phyloP scores from a whole-genome alignment of 2,888 invertebrate genomes.

The Crossocerus cetratus region DNA sequence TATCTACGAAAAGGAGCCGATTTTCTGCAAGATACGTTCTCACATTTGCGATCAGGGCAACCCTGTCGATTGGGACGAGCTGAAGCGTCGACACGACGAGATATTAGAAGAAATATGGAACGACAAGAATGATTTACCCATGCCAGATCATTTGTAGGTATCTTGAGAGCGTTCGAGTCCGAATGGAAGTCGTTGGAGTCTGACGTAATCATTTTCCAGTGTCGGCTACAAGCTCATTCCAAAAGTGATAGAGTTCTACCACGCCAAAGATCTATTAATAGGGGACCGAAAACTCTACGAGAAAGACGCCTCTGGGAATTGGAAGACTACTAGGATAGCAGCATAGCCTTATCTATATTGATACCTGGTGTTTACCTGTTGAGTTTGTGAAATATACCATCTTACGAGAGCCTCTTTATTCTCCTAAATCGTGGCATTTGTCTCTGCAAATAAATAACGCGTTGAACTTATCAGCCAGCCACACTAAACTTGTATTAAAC shows the following conservation, averaged over 20 bases:
- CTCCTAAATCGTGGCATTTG: too few relatives aligned
- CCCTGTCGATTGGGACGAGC: constrained; percentile 76
- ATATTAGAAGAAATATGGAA: constrained; percentile 68
- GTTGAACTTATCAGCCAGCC: too few relatives aligned
- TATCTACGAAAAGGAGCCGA: constrained; percentile 76
- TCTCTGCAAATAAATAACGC: too few relatives aligned
- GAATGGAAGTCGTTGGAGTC: background rate
- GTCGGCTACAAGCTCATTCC: constrained; percentile 77
- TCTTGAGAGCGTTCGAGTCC: background rate
- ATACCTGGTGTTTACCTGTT: too few relatives aligned
- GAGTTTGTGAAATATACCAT: too few relatives aligned
- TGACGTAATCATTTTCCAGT: constrained; percentile 69
- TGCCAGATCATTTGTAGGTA: constrained; percentile 78
- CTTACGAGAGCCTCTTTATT: too few relatives aligned
- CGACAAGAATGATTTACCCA: constrained; percentile 70
- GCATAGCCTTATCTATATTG: constrained; percentile 46
- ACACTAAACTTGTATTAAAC: too few relatives aligned
- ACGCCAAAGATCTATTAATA: constrained; percentile 73
- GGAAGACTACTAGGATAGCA: constrained; percentile 72
- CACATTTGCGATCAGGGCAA: constrained; percentile 77
- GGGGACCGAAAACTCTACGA: constrained; percentile 77
- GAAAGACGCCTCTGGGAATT: constrained; percentile 61
- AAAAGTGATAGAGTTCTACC: constrained; percentile 77
- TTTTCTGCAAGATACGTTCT: constrained; percentile 77
- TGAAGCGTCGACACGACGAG: constrained; percentile 76